phyloP scores from a whole-genome alignment of 2,888 invertebrate genomes.

The Dicyrtoma fusca region DNA sequence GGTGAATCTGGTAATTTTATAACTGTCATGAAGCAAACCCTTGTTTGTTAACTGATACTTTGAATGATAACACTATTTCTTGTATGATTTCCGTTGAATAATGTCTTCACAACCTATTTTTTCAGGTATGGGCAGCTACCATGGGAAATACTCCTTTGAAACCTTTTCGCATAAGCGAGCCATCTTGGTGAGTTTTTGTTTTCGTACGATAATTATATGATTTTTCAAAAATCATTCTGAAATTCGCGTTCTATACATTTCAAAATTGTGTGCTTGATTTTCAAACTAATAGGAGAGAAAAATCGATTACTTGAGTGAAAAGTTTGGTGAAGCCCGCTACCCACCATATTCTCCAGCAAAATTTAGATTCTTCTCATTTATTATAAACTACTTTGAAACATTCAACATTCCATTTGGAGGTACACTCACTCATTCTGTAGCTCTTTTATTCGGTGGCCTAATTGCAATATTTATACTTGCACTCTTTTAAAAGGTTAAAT shows the following conservation, averaged over 20 bases:
- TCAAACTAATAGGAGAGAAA: background rate
- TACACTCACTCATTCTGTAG: conserved; percentile 41
- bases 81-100: background rate
- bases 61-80: background rate
- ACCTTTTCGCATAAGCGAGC: conserved; percentile 90
- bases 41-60: too few relatives aligned
- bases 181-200: conserved; percentile 58
- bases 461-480: background rate
- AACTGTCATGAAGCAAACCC: too few relatives aligned
- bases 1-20: conserved; percentile 36
- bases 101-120: background rate
- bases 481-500: background rate
- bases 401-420: conserved; percentile 38
- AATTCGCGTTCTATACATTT: background rate
- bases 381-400: conserved; percentile 44
- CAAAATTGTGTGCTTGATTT: too few relatives aligned
- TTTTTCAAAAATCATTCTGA: too few relatives aligned
- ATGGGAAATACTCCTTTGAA: conserved; percentile 87
- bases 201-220: too few relatives aligned
- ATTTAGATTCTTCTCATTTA: conserved; percentile 64
- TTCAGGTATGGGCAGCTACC: conserved; percentile 59
- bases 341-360: conserved; percentile 75
- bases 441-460: conserved; percentile 36
- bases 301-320: conserved; percentile 40
- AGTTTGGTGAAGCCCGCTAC: conserved; percentile 41